These are phyloP conservation scores for Xiphias gladius DNA, from an alignment of 2,113 vertebrate genomes.

Conservation along the genomic window DNA sequence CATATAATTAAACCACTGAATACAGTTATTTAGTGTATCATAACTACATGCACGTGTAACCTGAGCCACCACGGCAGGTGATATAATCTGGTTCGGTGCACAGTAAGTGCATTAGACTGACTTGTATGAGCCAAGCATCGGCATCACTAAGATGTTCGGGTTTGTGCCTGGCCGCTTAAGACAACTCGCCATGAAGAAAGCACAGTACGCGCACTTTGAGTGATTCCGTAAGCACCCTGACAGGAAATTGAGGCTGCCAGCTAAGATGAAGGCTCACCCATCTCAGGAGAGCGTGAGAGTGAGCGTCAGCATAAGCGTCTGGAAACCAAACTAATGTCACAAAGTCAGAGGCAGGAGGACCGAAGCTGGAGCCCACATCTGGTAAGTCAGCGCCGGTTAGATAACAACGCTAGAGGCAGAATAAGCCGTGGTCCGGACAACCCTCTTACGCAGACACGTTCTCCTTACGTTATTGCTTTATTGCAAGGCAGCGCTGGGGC, in stretches of 20 bases:
- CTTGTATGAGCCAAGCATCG: no score
- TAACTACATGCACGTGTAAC: no score
- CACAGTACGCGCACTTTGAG: not conserved
- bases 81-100: no score
- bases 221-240: not conserved
- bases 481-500: no score
- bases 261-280: not conserved
- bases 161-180: no score
- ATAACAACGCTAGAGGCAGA: not conserved
- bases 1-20: no score
- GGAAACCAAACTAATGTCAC: conserved; percentile 10
- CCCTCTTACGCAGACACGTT: no score
- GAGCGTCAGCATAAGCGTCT: conserved; percentile 15
- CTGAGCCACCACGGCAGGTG: no score
- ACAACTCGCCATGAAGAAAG: not conserved
- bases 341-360: not conserved
- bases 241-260: conserved; percentile 31
- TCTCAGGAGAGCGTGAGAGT: not conserved
- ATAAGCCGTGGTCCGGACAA: not conserved
- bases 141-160: no score
- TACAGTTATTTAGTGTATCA: no score
- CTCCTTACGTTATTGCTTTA: no score
- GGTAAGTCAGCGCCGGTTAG: not conserved
- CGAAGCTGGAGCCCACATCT: conserved; percentile 19
- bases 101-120: no score